Percentiles rank a stretch among this genome's conserved stretches.
phyloP scores from a whole-genome alignment of 1,140 invertebrate species.

The Drosophila simulans region DNA sequence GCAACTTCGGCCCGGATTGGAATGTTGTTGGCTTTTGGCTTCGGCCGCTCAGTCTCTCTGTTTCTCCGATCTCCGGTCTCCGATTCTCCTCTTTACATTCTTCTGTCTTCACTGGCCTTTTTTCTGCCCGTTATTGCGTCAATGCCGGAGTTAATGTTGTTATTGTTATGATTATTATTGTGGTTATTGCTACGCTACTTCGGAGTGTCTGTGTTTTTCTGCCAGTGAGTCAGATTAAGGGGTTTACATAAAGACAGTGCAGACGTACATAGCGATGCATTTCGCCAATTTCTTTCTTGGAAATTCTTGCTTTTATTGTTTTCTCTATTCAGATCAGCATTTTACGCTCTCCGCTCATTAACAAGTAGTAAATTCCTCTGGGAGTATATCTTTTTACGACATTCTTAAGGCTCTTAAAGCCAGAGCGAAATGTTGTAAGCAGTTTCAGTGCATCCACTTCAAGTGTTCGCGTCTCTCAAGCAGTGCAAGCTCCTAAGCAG shows the following conservation, averaged over 20 bases:
- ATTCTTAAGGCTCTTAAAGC: neutral
- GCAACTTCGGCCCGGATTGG: slow-evolving; percentile 74
- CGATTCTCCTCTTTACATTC: slow-evolving; percentile 13
- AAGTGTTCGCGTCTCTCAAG: neutral
- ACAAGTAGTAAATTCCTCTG: neutral
- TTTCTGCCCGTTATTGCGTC: slow-evolving; percentile 44
- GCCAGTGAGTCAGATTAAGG: slow-evolving; percentile 27
- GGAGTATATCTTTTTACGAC: neutral
- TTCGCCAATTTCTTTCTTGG: slow-evolving; percentile 28
- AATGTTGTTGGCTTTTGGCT: slow-evolving; percentile 75
- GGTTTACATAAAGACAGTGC: slow-evolving; percentile 22
- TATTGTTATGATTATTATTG: slow-evolving; percentile 46
- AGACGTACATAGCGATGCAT: slow-evolving; percentile 60
- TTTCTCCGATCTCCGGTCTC: neutral
- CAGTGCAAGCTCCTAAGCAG: neutral
- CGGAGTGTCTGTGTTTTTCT: slow-evolving; percentile 17
- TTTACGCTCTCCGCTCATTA: neutral
- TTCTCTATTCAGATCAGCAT: slow-evolving; percentile 2
- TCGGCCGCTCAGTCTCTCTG: slow-evolving; percentile 26
- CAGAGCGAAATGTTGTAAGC: neutral
- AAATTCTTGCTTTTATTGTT: slow-evolving; percentile 19
- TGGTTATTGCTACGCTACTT: slow-evolving; percentile 33
- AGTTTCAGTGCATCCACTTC: neutral
- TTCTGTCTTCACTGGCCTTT: slow-evolving; percentile 23
- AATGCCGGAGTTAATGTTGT: slow-evolving; percentile 44